Base-by-base conservation (phyloP, 2,888 invertebrate genomes). In the Melipona beecheii region DNA sequence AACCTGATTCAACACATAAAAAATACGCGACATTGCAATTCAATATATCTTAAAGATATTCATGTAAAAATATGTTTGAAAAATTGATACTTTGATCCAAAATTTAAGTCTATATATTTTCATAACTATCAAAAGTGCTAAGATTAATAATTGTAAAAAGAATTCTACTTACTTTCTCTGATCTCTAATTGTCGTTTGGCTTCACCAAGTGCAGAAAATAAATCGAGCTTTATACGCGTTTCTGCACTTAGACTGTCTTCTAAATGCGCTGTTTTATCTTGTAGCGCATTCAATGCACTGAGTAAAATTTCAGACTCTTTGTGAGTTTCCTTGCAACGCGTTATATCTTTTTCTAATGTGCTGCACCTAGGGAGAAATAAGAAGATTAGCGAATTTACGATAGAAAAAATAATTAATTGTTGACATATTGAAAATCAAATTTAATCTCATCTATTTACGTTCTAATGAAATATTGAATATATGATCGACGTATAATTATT, bases 171-270 rank as follows among this genome's bases (percentile, higher is more conserved):
- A 98, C 98, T 96, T 92, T 98, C 98, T 95, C 97, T 96, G 94
- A 98, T 97, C 95, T 97, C 97, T 92, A 98, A 95, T 94, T 98
- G 97, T 78, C 98, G 96, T 95, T 98, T 98, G 88, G 98, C 98
- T 94, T 98, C 99, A 58, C 99, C 99, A 75, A 99, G 97, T 87
- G 99, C 99, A 87, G 98, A 98, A 95, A 99, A 99, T 93, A 99
- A 96, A 95, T 99, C 99, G 92, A 99, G 96, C 95, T 99, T 99
- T 95, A 99, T 97, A 92, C 99, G 96, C 90, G 99, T 99, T 96
- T 99, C 99, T 70, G 99, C 98, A 86, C 98, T 98, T 90, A 99
- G 96, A 93, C 98, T 98, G 93, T 97, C 97, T 95, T 99, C 99
- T 91, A 99, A 96, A 94, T 98, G 98, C 91, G 97, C 95, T 94